Evolutionary conservation across 2,888 invertebrate genomes (phyloP).

Genomic region (Pantelozetes paolii): DNA sequence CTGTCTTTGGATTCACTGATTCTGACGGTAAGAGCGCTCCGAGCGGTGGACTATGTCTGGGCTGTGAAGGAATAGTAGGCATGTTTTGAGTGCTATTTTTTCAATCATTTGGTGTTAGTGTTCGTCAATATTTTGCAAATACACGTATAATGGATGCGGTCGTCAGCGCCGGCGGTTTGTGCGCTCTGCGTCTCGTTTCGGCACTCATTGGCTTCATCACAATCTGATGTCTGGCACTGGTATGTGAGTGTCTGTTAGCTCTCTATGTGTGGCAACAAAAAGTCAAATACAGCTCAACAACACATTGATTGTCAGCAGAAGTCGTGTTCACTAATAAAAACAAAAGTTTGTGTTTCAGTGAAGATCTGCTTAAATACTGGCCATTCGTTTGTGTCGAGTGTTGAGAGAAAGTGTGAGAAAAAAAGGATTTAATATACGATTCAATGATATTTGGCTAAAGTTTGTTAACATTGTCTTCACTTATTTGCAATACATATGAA

Average conservation of each 20-base stretch:
- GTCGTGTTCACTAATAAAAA: background rate
- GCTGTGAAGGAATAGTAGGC: too few species aligned
- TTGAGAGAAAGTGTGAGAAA: background rate
- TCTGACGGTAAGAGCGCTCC: background rate
- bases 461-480: too few species aligned
- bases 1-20: background rate
- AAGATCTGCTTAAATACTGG: conserved; percentile 13
- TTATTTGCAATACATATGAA: too few species aligned
- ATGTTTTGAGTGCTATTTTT: background rate
- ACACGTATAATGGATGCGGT: conserved; percentile 1
- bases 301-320: conserved; percentile 12
- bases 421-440: background rate
- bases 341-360: background rate
- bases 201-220: conserved; percentile 14
- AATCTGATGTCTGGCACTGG: background rate
- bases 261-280: background rate
- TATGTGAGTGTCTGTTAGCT: background rate
- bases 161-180: conserved; percentile 9
- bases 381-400: background rate
- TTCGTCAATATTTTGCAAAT: conserved; percentile 13
- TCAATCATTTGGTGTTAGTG: conserved; percentile 10
- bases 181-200: background rate
- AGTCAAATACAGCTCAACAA: background rate
- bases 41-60: too few species aligned
- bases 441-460: too few species aligned